Evolutionary conservation across 2,797 vertebrate species (phyloP).

Genomic region (Hyperoplus immaculatus): DNA sequence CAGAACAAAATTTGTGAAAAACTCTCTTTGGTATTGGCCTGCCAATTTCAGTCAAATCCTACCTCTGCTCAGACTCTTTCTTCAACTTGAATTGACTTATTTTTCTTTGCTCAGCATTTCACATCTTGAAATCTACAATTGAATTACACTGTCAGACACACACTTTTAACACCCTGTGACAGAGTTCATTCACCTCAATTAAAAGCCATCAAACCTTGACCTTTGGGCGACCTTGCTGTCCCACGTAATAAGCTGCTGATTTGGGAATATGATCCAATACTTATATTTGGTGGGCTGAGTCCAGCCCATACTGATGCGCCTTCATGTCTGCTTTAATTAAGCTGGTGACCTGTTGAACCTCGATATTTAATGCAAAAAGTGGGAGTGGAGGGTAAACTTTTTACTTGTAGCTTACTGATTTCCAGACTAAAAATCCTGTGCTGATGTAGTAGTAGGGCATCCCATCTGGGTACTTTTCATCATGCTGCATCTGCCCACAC

Average conservation of each 20-base stretch:
- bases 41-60: conserved; percentile 8
- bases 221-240: not conserved
- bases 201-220: conserved; percentile 19
- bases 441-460: too few relatives aligned
- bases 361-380: conserved; percentile 24
- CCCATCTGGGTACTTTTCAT: too few relatives aligned
- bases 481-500: too few relatives aligned
- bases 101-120: conserved; percentile 24
- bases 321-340: conserved; percentile 62
- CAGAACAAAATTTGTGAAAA: conserved; percentile 2
- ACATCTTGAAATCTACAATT: conserved; percentile 6
- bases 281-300: conserved; percentile 1
- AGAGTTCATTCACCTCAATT: not conserved
- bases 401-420: not conserved
- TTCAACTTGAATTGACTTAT: not conserved
- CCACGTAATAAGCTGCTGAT: conserved; percentile 27
- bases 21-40: not conserved
- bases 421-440: too few relatives aligned
- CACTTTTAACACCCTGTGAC: not conserved
- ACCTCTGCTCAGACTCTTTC: not conserved
- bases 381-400: not conserved
- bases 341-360: conserved; percentile 54
- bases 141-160: not conserved
- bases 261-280: not conserved
- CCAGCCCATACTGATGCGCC: conserved; percentile 27